phyloP scores from a whole-genome alignment of 2,888 invertebrate genomes.

The Stegophylla sp. region DNA sequence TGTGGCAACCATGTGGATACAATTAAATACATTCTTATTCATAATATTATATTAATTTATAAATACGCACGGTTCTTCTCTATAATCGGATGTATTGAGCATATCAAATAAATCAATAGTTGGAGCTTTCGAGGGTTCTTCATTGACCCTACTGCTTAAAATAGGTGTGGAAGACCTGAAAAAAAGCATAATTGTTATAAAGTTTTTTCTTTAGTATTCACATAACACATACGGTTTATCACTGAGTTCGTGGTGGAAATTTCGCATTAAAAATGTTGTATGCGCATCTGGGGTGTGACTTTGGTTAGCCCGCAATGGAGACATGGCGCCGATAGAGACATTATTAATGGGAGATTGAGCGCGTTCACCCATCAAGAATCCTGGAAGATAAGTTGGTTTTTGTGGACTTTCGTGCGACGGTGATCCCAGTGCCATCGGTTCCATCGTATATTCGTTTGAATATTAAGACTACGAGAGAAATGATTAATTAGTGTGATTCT shows the following conservation, averaged over 20 bases:
- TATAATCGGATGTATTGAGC: slow-evolving; percentile 41
- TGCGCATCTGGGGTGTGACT: slow-evolving; percentile 30
- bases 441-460: slow-evolving; percentile 16
- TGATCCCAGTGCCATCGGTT: slow-evolving; percentile 49
- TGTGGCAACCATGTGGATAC: no score
- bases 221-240: slow-evolving; percentile 38
- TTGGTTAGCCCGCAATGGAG: slow-evolving; percentile 36
- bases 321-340: slow-evolving; percentile 35
- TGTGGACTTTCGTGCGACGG: slow-evolving; percentile 50
- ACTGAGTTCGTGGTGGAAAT: slow-evolving; percentile 48
- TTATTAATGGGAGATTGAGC: slow-evolving; percentile 38
- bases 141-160: slow-evolving; percentile 29
- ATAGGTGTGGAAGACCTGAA: slow-evolving; percentile 49
- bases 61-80: slow-evolving; percentile 36
- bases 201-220: not conserved
- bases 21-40: no score
- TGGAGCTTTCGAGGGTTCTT: slow-evolving; percentile 51
- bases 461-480: not conserved
- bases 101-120: slow-evolving; percentile 49
- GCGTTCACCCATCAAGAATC: slow-evolving; percentile 51
- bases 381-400: slow-evolving; percentile 46
- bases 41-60: not conserved
- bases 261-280: slow-evolving; percentile 50
- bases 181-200: not conserved
- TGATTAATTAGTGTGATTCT: no score